Evolutionary conservation across 1,140 invertebrate genomes (phyloP).

Genomic region (Leptinotarsa lineolata): DNA sequence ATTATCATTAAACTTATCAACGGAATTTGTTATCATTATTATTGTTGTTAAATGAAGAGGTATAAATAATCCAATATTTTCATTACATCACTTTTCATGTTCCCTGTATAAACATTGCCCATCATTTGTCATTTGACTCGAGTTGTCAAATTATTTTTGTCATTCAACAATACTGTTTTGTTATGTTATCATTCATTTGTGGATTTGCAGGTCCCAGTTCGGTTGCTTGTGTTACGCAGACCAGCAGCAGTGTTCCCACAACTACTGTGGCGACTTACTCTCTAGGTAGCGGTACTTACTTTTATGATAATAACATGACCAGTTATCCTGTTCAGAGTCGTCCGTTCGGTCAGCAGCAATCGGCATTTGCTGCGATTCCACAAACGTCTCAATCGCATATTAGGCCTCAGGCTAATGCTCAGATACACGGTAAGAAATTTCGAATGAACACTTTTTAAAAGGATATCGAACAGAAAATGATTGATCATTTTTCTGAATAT

Average conservation of each 20-base stretch:
- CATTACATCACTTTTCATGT: no score
- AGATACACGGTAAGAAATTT: constrained; percentile 46
- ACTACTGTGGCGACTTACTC: constrained; percentile 45
- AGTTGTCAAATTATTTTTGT: neutral
- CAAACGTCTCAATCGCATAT: constrained; percentile 44
- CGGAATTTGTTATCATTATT: no score
- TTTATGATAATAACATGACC: constrained; percentile 46
- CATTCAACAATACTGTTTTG: constrained; percentile 10
- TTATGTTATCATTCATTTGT: neutral
- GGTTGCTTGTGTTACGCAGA: constrained; percentile 36
- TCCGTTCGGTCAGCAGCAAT: constrained; percentile 43
- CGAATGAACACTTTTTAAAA: neutral
- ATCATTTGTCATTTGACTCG: neutral
- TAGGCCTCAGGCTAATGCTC: constrained; percentile 36
- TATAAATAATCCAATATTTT: no score
- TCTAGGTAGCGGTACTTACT: constrained; percentile 45
- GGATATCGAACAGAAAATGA: no score
- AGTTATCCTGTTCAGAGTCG: constrained; percentile 39
- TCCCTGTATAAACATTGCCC: neutral
- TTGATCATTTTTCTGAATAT: no score
- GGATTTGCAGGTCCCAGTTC: constrained; percentile 31
- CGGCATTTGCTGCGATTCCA: constrained; percentile 42
- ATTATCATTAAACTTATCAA: no score
- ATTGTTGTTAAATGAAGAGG: no score
- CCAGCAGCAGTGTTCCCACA: constrained; percentile 35